Conservation (phyloP, 2,888 invertebrate species). For the Drosophila prolongata region DNA sequence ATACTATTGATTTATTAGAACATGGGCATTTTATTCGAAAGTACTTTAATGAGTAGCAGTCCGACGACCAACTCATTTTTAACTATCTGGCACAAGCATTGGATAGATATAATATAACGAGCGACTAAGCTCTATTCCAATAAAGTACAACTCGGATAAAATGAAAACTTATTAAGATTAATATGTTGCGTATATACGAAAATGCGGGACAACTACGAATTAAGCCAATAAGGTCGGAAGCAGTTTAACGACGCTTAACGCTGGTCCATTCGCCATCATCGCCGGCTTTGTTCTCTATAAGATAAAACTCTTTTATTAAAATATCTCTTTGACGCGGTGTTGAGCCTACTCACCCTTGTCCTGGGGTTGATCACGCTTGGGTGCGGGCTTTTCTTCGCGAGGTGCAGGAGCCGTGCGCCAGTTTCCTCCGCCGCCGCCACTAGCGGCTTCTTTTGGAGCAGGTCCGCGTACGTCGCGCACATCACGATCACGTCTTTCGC, state of each 20-base stretch:
- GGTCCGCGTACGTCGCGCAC: conserved; percentile 61
- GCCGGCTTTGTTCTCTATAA: conserved; percentile 85
- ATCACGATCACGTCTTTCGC: conserved; percentile 74
- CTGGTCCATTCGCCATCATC: conserved; percentile 87
- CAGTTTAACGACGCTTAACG: conserved; percentile 85
- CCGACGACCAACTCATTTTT: neutral
- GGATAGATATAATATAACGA: conserved; percentile 18
- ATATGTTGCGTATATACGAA: conserved; percentile 47
- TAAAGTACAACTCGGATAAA: conserved; percentile 48
- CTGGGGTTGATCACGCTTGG: conserved; percentile 71
- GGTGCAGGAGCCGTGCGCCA: conserved; percentile 80
- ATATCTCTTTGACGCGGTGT: neutral
- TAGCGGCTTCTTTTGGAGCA: conserved; percentile 44
- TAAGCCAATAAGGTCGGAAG: conserved; percentile 4
- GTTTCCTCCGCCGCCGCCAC: conserved; percentile 71
- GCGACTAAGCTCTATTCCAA: conserved; percentile 15
- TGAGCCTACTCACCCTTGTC: conserved; percentile 71
- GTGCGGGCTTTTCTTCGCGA: conserved; percentile 80
- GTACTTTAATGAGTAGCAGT: conserved; percentile 17
- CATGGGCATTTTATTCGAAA: conserved; percentile 37
- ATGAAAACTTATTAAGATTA: conserved; percentile 45
- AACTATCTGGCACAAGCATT: conserved; percentile 39
- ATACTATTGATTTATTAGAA: conserved; percentile 14
- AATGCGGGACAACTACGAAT: conserved; percentile 50
- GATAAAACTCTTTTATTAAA: conserved; percentile 19